phyloP scores from a whole-genome alignment of 1,140 invertebrate species.

The Temnothorax nylanderi region DNA sequence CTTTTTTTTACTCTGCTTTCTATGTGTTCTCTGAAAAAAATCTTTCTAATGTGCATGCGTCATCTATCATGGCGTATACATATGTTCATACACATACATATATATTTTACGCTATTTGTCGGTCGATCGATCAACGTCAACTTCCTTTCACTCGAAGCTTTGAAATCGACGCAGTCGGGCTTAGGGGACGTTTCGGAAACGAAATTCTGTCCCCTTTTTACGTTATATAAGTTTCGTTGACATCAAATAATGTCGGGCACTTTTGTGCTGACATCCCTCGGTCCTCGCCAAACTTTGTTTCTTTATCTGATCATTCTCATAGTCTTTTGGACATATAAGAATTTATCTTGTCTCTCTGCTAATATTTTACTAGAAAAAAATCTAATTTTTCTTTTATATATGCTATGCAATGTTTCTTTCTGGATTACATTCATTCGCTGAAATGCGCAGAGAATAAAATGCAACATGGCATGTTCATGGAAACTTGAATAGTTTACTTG shows the following conservation, averaged over 20 bases:
- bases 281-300: background rate
- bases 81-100: background rate
- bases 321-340: background rate
- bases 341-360: background rate
- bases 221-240: background rate
- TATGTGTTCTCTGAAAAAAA: conserved; percentile 29
- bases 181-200: background rate
- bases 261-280: background rate
- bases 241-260: background rate
- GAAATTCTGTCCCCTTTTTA: background rate
- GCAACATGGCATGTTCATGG: conserved; percentile 27
- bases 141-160: conserved; percentile 3
- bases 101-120: conserved; percentile 15
- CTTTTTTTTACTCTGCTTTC: conserved; percentile 48
- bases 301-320: background rate
- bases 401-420: background rate
- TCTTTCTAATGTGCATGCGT: conserved; percentile 53
- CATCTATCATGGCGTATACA: conserved; percentile 46
- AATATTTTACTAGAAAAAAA: background rate
- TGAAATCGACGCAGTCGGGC: background rate
- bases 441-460: conserved; percentile 27
- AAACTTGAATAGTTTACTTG: conserved; percentile 28
- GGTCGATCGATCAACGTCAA: conserved; percentile 37
- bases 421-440: conserved; percentile 34
- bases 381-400: conserved; percentile 22